These are phyloP conservation scores for Aramus guarauna DNA, from an alignment of 2,113 vertebrate species.

Conservation along the genomic window DNA sequence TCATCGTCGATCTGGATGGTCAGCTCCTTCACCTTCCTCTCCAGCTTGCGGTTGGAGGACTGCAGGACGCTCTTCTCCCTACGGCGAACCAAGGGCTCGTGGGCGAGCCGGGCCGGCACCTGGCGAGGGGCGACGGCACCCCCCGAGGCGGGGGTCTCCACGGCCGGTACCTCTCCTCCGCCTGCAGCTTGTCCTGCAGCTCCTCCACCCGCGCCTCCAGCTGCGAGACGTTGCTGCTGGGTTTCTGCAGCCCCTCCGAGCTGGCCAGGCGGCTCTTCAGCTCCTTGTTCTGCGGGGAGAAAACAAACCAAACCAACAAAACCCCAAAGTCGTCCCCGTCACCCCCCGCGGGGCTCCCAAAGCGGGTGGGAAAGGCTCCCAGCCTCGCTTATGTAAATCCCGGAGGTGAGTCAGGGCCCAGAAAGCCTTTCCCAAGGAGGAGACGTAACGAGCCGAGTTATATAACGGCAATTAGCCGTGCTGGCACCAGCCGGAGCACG, in stretches of 20 bases:
- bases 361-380: neutral
- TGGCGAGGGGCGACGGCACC: rapidly evolving
- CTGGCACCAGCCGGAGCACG: neutral
- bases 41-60: slow-evolving; percentile 86
- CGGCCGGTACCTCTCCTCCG: slow-evolving; percentile 82
- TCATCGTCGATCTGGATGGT: slow-evolving; percentile 91
- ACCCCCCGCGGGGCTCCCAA: neutral
- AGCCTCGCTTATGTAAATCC: neutral
- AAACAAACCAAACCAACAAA: no score
- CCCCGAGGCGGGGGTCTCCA: rapidly evolving
- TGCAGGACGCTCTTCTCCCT: slow-evolving; percentile 86
- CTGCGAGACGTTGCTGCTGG: slow-evolving; percentile 79
- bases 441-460: neutral
- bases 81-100: rapidly evolving
- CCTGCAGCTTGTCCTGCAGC: slow-evolving; percentile 84
- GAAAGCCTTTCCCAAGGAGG: neutral
- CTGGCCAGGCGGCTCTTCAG: slow-evolving; percentile 84
- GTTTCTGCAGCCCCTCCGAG: slow-evolving; percentile 85
- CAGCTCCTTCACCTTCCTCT: slow-evolving; percentile 91
- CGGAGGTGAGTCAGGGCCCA: neutral
- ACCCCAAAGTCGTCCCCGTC: neutral
- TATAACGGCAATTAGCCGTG: neutral
- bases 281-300: slow-evolving; percentile 83
- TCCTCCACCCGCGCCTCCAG: slow-evolving; percentile 86
- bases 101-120: neutral